phyloP scores from a whole-genome alignment of 2,113 vertebrate species.

The Phylloscopus trochiloides region DNA sequence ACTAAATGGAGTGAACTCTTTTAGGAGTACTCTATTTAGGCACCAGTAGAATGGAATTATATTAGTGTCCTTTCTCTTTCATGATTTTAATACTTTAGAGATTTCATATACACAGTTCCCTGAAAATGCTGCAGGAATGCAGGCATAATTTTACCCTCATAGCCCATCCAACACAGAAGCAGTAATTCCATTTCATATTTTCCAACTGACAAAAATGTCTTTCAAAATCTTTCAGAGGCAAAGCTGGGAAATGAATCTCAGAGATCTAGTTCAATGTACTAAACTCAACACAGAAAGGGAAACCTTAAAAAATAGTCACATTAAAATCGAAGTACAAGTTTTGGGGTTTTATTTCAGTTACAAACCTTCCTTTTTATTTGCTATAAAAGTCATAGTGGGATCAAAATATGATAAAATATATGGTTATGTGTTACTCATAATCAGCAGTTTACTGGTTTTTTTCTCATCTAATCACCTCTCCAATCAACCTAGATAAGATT shows the following conservation, averaged over 20 bases:
- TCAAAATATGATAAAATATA: background rate
- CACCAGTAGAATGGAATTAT: background rate
- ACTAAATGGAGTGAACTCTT: background rate
- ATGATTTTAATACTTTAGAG: background rate
- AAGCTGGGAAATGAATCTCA: background rate
- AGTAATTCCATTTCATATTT: background rate
- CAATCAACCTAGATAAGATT: background rate
- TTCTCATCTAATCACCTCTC: background rate
- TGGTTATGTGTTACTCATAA: background rate
- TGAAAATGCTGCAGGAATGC: background rate
- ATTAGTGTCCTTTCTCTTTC: background rate
- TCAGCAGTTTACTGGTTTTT: background rate
- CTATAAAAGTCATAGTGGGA: background rate
- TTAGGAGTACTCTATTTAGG: background rate
- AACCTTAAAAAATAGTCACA: background rate
- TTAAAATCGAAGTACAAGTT: background rate
- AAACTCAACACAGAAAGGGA: background rate
- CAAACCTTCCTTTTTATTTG: background rate
- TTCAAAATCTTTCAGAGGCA: background rate
- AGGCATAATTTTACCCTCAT: background rate
- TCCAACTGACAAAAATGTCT: background rate
- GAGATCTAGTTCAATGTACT: background rate
- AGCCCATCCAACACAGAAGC: background rate
- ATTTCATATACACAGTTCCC: background rate
- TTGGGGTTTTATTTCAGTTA: accelerated